Conservation (phyloP, 2,888 invertebrate species). For the Latheticus oryzae region DNA sequence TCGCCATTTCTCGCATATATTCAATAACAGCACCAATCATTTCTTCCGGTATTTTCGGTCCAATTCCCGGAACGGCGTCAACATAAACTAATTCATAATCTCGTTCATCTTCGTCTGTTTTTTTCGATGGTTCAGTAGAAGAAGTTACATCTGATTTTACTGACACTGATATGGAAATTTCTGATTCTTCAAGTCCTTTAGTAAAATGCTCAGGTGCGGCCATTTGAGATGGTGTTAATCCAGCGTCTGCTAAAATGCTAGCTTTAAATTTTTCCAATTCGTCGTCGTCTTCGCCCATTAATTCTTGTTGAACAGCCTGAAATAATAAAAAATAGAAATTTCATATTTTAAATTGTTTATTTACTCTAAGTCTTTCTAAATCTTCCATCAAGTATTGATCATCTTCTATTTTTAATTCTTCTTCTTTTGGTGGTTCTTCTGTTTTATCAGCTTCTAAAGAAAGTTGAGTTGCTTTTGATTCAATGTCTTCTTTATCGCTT, state of each 20-base stretch:
- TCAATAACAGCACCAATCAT: conserved; percentile 68
- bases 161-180: conserved; percentile 1
- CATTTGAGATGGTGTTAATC: conserved; percentile 49
- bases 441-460: conserved; percentile 12
- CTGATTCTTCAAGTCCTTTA: conserved; percentile 9
- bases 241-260: conserved; percentile 51
- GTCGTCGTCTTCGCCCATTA: conserved; percentile 52
- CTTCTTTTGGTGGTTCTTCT: conserved; percentile 39
- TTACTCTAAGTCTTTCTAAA: conserved; percentile 49
- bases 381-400: conserved; percentile 48
- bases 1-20: conserved; percentile 68
- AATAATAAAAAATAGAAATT: background rate
- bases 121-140: conserved; percentile 26
- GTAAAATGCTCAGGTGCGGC: conserved; percentile 45
- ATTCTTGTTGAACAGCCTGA: conserved; percentile 51
- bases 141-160: conserved; percentile 18
- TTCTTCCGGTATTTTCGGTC: conserved; percentile 67
- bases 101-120: conserved; percentile 34
- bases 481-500: conserved; percentile 22
- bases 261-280: conserved; percentile 56
- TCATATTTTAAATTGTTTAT: background rate
- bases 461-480: conserved; percentile 2
- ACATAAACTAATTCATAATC: conserved; percentile 57
- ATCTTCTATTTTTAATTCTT: conserved; percentile 40
- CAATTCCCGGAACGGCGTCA: conserved; percentile 72